Evolutionary conservation across 2,888 invertebrate genomes (phyloP), one percentile per base, ranked within the genome.

Genomic region (Chrysotoxum bicinctum): DNA sequence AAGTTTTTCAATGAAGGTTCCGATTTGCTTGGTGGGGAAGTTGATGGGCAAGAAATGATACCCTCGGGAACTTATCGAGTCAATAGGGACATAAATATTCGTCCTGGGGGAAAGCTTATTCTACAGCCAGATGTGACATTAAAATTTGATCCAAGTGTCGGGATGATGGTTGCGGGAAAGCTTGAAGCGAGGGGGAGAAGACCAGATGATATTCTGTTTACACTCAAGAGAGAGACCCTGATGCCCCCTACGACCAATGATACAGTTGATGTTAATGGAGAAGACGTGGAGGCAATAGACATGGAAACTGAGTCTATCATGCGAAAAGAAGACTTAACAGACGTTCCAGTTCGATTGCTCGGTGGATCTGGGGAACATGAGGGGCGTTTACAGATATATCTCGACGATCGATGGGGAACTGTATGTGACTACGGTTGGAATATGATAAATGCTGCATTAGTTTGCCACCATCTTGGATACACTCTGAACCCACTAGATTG

Each of bases 361-460:
- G 97, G 97, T 21, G 98, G 98, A 0, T 93, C 94, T 85, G 95
- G 95, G 2, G 94, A 94, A 68, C 94, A 95, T 45, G 98, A 98
- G 93, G 99, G 99, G 0, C 94, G 98, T 87, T 91, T 98, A 43
- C 97, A 97, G 93, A 94, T 99, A 0, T 94, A 95, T 89, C 93
- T 98, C 9, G 95, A 96, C 79, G 96, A 96, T 0, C 95, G 95
- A 90, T 99, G 99, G 99, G 99, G 99, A 40, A 99, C 99, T 0
- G 97, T 99, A 0, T 99, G 99, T 90, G 97, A 97, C 92, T 97
- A 99, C 90, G 97, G 96, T 56, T 99, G 99, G 98, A 98, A 96
- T 54, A 95, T 97, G 21, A 93, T 95, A 52, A 96, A 98, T 90
- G 98, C 99, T 0, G 97, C 98, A 0, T 92, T 99, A 60, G 98